Evolutionary conservation across 2,113 vertebrate genomes (phyloP).

Genomic region (Gallinago paraguaiae): DNA sequence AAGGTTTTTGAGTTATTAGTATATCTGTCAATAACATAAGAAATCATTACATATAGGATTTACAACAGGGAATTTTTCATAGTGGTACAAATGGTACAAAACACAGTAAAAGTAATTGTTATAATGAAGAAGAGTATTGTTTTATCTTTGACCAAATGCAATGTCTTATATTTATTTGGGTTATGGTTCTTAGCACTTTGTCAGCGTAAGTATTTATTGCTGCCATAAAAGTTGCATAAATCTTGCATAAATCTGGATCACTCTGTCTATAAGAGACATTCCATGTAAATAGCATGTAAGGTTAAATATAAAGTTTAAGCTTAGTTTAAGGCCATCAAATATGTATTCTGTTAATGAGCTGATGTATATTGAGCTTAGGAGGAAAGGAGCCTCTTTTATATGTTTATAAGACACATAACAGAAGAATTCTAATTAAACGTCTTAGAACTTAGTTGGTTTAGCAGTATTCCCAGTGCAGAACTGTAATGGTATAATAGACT

Average conservation of each 20-base stretch:
- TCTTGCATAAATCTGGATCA: neutral
- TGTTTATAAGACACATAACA: slow-evolving; percentile 36
- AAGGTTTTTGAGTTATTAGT: neutral
- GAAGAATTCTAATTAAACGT: slow-evolving; percentile 65
- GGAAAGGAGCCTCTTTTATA: neutral
- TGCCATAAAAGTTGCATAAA: neutral
- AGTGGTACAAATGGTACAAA: neutral
- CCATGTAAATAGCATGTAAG: neutral
- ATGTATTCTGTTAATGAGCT: slow-evolving; percentile 29
- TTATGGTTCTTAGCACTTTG: neutral
- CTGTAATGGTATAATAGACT: neutral
- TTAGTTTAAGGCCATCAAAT: neutral
- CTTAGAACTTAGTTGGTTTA: slow-evolving; percentile 46
- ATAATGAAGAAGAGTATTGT: neutral
- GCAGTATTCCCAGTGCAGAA: slow-evolving; percentile 23
- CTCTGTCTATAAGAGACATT: neutral
- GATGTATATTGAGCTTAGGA: slow-evolving; percentile 10
- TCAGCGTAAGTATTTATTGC: neutral
- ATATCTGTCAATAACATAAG: neutral
- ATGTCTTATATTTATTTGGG: neutral
- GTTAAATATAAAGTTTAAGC: slow-evolving; percentile 7
- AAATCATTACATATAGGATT: neutral
- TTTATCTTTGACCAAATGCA: neutral
- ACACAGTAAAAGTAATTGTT: neutral
- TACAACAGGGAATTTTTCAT: neutral